Percentiles rank a stretch among this genome's conserved stretches.
Evolutionary conservation across 1,140 invertebrate genomes (phyloP).

Genomic region (Cherax quadricarinatus): DNA sequence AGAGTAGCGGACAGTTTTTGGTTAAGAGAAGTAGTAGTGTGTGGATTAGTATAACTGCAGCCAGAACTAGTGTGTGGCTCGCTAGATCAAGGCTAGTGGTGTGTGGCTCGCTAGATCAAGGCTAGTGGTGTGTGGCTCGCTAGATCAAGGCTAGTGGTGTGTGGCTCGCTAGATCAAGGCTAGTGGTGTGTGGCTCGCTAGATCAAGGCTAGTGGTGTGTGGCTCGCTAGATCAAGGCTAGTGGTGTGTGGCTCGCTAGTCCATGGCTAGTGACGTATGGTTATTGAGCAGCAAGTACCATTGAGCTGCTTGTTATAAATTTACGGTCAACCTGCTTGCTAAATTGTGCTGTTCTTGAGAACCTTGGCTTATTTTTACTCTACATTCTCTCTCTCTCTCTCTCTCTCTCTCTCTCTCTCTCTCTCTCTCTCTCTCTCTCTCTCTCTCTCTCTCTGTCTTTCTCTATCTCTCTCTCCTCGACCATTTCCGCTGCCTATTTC

Average conservation of each 20-base stretch:
- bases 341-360: slow-evolving; percentile 23
- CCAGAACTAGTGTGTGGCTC: neutral
- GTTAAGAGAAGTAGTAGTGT: too few species aligned
- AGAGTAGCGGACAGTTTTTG: too few species aligned
- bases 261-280: neutral
- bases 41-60: neutral
- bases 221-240: too few species aligned
- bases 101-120: too few species aligned
- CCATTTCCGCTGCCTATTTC: neutral
- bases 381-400: slow-evolving; percentile 21
- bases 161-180: too few species aligned
- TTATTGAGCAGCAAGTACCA: slow-evolving; percentile 19
- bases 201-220: too few species aligned
- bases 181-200: too few species aligned
- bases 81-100: too few species aligned
- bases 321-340: slow-evolving; percentile 32
- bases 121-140: too few species aligned
- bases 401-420: neutral
- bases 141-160: too few species aligned
- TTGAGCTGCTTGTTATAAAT: slow-evolving; percentile 44
- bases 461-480: neutral
- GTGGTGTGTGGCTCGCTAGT: too few species aligned
- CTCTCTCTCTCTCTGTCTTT: neutral
- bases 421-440: neutral
- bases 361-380: neutral